phyloP scores from a whole-genome alignment of 2,113 vertebrate genomes.

The Microcebus tavaratra region DNA sequence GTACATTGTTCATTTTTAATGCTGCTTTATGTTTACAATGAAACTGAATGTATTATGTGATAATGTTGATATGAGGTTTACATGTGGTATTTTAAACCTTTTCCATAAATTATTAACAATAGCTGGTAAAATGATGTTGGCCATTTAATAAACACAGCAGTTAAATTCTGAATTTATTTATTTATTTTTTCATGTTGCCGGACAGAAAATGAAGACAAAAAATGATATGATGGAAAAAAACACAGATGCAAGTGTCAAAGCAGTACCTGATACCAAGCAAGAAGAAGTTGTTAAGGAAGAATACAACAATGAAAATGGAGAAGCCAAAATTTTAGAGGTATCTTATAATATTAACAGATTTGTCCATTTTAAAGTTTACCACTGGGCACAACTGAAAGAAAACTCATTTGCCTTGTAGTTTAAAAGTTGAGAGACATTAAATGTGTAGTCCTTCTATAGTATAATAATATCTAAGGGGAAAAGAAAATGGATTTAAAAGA shows the following conservation, averaged over 20 bases:
- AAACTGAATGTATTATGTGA: neutral
- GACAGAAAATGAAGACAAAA: constrained; percentile 93
- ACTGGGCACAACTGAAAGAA: neutral
- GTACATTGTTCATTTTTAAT: constrained; percentile 9
- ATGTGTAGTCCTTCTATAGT: neutral
- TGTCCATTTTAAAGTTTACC: constrained; percentile 33
- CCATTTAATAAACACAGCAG: neutral
- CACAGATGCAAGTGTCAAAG: constrained; percentile 91
- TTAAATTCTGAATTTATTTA: constrained; percentile 40
- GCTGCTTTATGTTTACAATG: neutral
- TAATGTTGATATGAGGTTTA: neutral
- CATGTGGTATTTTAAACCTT: neutral
- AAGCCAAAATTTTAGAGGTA: constrained; percentile 94
- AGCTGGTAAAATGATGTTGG: neutral
- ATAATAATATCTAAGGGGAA: neutral
- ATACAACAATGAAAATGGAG: constrained; percentile 95
- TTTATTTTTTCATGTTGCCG: constrained; percentile 45
- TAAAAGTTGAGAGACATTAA: constrained; percentile 24
- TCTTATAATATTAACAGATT: constrained; percentile 31
- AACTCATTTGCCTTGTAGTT: constrained; percentile 25
- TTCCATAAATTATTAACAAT: constrained; percentile 3
- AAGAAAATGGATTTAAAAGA: constrained; percentile 18
- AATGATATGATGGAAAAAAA: constrained; percentile 93
- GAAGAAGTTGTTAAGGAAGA: constrained; percentile 91
- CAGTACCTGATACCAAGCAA: constrained; percentile 85